A percentile compares a stretch with the other conserved stretches of the same genome.
Conservation (phyloP, 2,888 invertebrate species). For the Caenorhabditis virilis region DNA sequence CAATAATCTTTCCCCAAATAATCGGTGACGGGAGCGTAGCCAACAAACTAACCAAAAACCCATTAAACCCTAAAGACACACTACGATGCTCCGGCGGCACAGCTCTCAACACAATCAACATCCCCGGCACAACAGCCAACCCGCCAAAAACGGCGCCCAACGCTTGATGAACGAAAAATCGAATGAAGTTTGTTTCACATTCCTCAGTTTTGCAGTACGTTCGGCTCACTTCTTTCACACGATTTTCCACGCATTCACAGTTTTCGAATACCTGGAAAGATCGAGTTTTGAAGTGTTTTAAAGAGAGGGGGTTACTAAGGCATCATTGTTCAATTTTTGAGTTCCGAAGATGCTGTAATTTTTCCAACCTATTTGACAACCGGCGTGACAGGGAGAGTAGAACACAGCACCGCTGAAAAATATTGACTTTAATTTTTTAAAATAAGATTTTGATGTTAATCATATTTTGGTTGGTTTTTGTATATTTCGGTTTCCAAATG, state of each 20-base stretch:
- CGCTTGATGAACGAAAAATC: conserved; percentile 59
- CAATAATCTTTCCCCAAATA: conserved; percentile 69
- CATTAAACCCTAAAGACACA: conserved; percentile 66
- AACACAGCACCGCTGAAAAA: conserved; percentile 58
- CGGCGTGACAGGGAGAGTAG: conserved; percentile 69
- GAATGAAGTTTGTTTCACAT: conserved; percentile 49
- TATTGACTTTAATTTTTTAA: not conserved
- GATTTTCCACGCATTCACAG: conserved; percentile 55
- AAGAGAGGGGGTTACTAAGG: conserved; percentile 20
- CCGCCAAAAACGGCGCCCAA: conserved; percentile 67
- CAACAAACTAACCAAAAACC: conserved; percentile 65
- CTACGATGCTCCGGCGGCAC: conserved; percentile 66
- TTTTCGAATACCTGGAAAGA: conserved; percentile 29
- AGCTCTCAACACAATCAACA: conserved; percentile 66
- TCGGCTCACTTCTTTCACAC: conserved; percentile 54
- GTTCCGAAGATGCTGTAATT: conserved; percentile 47
- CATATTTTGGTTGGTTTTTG: not conserved
- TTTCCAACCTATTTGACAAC: conserved; percentile 55
- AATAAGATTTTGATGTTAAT: not conserved
- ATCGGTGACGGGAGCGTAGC: conserved; percentile 70
- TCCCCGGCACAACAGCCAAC: conserved; percentile 65
- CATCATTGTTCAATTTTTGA: conserved; percentile 4
- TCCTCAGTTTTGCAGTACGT: conserved; percentile 57
- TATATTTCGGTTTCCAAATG: no score
- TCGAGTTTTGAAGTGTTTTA: not conserved